Base-by-base conservation (phyloP, 92 coral and sea anemone genomes). In the Phenganax subtilis region DNA sequence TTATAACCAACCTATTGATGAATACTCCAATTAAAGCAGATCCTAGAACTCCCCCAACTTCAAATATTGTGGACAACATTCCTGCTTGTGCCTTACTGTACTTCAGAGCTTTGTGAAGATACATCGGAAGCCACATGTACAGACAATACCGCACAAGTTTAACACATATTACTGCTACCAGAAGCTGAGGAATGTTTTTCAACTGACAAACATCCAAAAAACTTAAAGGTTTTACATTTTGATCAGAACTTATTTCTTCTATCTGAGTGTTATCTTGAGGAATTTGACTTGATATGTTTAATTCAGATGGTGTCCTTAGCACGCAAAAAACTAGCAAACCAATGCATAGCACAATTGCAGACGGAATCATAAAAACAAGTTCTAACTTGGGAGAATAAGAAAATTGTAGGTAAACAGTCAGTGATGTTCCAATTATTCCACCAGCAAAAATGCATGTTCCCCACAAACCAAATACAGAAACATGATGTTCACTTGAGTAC, bases 51-150 rank as follows among this genome's bases (percentile, higher is more conserved):
- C 97, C 98, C 55, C 98, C 98, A 63, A 94, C 85, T 84, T 94
- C 98, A 90, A 94, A 94, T 54, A 89, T 91, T 28, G 97, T 94
- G 54, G 98, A 93, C 85, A 94, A 57, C 74, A 90, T 88, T 20
- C 98, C 98, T 59, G 98, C 97, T 77, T 92, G 98, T 61, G 81
- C 68, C 65, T 90, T 92, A 14, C 92, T 83, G 85, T 94, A 94
- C 7, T 87, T 86, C 57, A 94, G 85, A 17, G 93, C 89, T 58
- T 93, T 92, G 66, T 90, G 89, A 17, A 93, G 92, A 66, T 93
- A 93, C 97, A 93, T 91, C 3, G 98, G 98, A 20, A 93, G 97
- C 98, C 98, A 93, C 98, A 93, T 93, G 88, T 93, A 93, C 92
- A 93, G 88, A 57, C 98, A 91, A 77, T 93, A 93, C 12, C 98